These are phyloP conservation scores for Kryphioiulus occultus DNA, from an alignment of 2,888 invertebrate genomes.

Conservation along the genomic window DNA sequence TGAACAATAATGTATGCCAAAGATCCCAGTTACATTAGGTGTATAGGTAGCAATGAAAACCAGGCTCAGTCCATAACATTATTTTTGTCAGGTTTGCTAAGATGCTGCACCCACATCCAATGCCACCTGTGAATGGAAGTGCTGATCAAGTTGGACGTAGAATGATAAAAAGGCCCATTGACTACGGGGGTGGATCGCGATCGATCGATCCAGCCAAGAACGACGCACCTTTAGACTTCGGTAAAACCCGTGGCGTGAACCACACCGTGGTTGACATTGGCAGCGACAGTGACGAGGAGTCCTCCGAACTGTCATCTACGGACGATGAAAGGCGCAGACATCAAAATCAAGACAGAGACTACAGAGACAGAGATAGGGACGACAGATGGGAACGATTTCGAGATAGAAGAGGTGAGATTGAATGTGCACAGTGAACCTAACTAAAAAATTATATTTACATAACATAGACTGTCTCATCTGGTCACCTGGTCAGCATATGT, in stretches of 20 bases:
- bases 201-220: constrained; percentile 66
- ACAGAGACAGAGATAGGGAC: constrained; percentile 53
- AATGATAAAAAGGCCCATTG: neutral
- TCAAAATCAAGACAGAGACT: constrained; percentile 20
- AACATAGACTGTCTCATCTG: neutral
- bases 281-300: neutral
- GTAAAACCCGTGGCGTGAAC: neutral
- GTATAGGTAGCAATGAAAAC: too few relatives aligned
- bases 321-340: constrained; percentile 48
- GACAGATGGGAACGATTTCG: constrained; percentile 56
- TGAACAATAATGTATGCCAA: too few relatives aligned
- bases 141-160: neutral
- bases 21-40: too few relatives aligned
- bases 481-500: too few relatives aligned
- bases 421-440: neutral
- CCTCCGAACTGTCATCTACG: neutral
- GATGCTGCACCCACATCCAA: neutral
- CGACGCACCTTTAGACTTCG: constrained; percentile 71
- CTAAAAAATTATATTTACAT: neutral
- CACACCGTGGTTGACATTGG: neutral
- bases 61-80: too few relatives aligned
- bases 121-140: neutral
- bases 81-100: neutral
- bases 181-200: neutral
- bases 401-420: constrained; percentile 54